Base-by-base conservation (phyloP, 2,888 invertebrate species). In the Sinotaia quadrata region DNA sequence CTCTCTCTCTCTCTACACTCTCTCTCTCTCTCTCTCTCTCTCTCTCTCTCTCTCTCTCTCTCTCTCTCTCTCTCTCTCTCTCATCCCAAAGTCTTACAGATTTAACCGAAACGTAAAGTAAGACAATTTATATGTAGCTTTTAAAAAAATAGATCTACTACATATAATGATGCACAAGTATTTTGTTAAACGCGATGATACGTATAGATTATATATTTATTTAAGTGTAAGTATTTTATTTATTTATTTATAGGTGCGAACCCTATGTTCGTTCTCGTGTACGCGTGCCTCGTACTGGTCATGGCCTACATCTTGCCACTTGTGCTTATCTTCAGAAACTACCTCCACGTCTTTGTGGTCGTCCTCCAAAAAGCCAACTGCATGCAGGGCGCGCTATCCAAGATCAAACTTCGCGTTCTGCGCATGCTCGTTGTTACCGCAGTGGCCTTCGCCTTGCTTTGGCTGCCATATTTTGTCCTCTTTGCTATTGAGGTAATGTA, bases 391-490 rank as follows among this genome's bases (percentile, higher is more conserved):
- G 47, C 41, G 7, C 18, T 69, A 27, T 41, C 54, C 4, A 62
- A 62, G 24, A 51, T 24, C 44, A 68, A 58, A 36, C 31, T 68
- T n/a, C 57, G 58, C 24, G 60, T 71, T 8, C 51, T 71, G n/a
- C 27, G 68, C 21, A 33, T 68, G 41, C 18, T 71, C 51, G 31
- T 68, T 36, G 21, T 31, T n/a, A 24, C 68, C 37, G 68, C 71
- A n/a, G 67, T 36, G 4, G 63, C 69, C 21, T 74, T 74, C 58
- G 65, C 69, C n/a, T 27, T 74, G 18, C 66, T 70, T 29, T 74
- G 74, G 74, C 41, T 69, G 68, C 74, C 72, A 0, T 74, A 54
- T 62, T 74, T 74, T 34, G 68, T 74, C 1, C 69, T 74, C 18
- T 74, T 74, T 47, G 60, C 72, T 2, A 72, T 72, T 24, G 74